A percentile compares a stretch with the other conserved stretches of the same genome.
phyloP scores from a whole-genome alignment of 2,888 invertebrate genomes.

The Pyralis farinalis region DNA sequence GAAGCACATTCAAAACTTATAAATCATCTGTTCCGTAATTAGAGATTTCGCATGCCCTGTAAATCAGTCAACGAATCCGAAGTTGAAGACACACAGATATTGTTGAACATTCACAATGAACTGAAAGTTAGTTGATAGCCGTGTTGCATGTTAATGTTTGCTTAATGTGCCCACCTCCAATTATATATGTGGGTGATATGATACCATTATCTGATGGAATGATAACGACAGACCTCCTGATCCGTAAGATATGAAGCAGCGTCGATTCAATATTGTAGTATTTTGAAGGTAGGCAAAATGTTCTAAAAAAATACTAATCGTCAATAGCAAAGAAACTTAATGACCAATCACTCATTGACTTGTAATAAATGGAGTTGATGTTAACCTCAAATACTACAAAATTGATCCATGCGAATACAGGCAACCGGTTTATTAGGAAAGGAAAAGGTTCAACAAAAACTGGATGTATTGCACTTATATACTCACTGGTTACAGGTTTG shows the following conservation, averaged over 20 bases:
- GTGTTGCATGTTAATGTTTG: constrained; percentile 47
- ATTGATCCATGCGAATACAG: constrained; percentile 36
- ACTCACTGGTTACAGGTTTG: constrained; percentile 73
- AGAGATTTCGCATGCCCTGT: constrained; percentile 74
- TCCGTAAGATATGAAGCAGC: constrained; percentile 39
- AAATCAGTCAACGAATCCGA: constrained; percentile 78
- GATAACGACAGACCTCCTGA: constrained; percentile 51
- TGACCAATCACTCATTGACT: constrained; percentile 57
- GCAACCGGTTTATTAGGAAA: constrained; percentile 38
- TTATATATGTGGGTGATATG: constrained; percentile 40
- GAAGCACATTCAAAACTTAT: constrained; percentile 60
- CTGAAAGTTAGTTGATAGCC: constrained; percentile 48
- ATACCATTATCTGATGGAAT: constrained; percentile 51
- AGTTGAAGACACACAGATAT: constrained; percentile 79
- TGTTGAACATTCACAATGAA: constrained; percentile 54
- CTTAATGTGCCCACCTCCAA: constrained; percentile 38
- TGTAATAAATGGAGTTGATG: constrained; percentile 22
- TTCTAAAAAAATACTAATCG: too few species aligned
- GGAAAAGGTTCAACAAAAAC: constrained; percentile 42
- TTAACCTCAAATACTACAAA: constrained; percentile 47
- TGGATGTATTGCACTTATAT: constrained; percentile 46
- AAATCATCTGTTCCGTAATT: constrained; percentile 61
- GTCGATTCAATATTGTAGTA: constrained; percentile 41
- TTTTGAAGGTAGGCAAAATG: constrained; percentile 19
- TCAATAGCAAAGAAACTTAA: too few species aligned